Evolutionary conservation across 2,113 vertebrate genomes (phyloP), one percentile per base, ranked within the genome.

Genomic region (Numida meleagris): DNA sequence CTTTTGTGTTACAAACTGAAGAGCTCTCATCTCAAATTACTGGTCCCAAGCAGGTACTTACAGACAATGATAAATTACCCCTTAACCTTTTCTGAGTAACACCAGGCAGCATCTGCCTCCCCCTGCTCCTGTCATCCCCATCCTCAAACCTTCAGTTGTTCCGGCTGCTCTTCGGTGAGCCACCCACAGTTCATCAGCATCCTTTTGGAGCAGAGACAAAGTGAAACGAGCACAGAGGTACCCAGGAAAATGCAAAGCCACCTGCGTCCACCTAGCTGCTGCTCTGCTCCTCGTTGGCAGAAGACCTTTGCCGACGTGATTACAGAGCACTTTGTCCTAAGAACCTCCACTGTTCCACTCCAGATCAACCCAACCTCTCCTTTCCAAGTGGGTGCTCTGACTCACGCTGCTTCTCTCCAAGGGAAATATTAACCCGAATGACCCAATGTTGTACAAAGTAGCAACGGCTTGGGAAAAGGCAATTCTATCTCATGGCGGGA

Each of bases 301-400:
- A 23, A n/a, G 15, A 12, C 10, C 5, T 10, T 42, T 36, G 13
- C 7, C 1, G 2, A 23, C 12, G 1, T 0, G 0, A 8, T 20
- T 23, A 29, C 15, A 46, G 4, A 0, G 4, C 8, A 18, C 10
- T 7, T 62, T 11, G 11, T 13, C 18, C 5, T 18, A 14, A 77
- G 16, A 38, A 18, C 23, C 27, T 40, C 29, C 38, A 9, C 11
- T 13, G 14, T 14, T 45, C 24, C 16, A 67, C 42, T 66, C 57
- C 61, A 43, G 48, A 53, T 38, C 50, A 27, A 34, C 17, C 3
- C 7, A 1, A 51, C 20, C 3, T 59, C 20, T 65, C 8, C 13
- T n/a, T 33, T 78, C 17, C 17, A 20, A n/a, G 71, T 55, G 11
- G 45, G 4, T 19, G 46, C 8, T 14, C 27, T 1, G 3, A 11